Evolutionary conservation across 2,113 vertebrate genomes (phyloP).

Genomic region (Columbina picui): DNA sequence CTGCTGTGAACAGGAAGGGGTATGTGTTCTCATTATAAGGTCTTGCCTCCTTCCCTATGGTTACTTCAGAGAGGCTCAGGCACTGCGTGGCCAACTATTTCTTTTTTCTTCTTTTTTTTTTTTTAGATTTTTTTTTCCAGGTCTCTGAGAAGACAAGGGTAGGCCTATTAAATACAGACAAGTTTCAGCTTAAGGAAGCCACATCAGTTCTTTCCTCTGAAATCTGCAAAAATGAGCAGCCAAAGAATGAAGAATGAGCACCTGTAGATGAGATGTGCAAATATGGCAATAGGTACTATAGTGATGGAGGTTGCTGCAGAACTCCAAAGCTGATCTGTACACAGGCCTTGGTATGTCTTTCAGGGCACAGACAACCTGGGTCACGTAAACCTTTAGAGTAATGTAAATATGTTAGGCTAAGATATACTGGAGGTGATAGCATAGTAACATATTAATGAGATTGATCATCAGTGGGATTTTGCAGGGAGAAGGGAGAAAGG

Average conservation of each 20-base stretch:
- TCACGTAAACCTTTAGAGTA: not conserved
- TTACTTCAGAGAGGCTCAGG: not conserved
- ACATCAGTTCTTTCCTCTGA: not conserved
- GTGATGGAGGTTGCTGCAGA: not conserved
- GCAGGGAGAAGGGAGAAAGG: constrained; percentile 1
- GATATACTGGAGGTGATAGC: not conserved
- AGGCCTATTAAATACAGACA: not conserved
- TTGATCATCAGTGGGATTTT: not conserved
- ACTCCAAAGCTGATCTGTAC: not conserved
- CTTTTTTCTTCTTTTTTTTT: not conserved
- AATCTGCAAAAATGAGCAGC: not conserved
- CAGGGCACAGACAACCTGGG: not conserved
- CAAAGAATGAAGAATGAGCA: not conserved
- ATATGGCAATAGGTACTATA: not conserved
- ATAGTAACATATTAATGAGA: not conserved
- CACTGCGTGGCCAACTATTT: not conserved
- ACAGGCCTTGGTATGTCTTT: not conserved
- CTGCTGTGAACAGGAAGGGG: not conserved
- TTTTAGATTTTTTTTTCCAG: not conserved
- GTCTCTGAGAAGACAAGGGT: not conserved
- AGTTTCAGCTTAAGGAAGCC: not conserved
- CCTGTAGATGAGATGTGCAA: not conserved
- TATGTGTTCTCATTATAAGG: not conserved
- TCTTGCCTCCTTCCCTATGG: accelerated
- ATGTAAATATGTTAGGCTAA: not conserved